Evolutionary conservation across 2,888 invertebrate species (phyloP).

Genomic region (Pseudococcus longispinus): DNA sequence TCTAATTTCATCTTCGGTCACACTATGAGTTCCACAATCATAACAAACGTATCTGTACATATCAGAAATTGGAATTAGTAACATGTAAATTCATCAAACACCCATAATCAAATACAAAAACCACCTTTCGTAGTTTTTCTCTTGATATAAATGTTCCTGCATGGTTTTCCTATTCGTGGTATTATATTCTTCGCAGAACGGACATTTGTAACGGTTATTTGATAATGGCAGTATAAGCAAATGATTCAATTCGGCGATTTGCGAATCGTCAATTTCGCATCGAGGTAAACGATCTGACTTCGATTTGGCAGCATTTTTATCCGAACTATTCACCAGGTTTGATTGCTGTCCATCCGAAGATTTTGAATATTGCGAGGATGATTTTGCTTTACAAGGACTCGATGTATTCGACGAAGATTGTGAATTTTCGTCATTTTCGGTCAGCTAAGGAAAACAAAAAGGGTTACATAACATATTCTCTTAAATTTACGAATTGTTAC

Average conservation of each 20-base stretch:
- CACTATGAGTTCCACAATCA: not conserved
- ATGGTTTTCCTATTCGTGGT: slow-evolving; percentile 15
- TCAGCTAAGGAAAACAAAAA: not conserved
- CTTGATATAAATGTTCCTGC: slow-evolving; percentile 52
- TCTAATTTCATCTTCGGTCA: not conserved
- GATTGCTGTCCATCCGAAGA: not conserved
- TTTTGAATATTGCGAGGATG: not conserved
- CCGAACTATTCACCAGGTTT: not conserved
- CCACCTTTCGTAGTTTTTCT: slow-evolving; percentile 53
- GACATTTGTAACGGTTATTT: slow-evolving; percentile 50
- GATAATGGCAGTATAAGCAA: slow-evolving; percentile 37
- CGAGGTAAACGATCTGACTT: not conserved
- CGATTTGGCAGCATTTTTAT: not conserved
- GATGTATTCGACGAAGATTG: not conserved
- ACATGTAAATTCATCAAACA: not conserved
- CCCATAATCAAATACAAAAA: not conserved
- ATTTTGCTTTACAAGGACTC: not conserved
- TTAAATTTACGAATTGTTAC: no score
- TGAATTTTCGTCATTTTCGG: not conserved
- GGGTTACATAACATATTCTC: no score
- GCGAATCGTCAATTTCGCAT: not conserved
- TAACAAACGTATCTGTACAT: not conserved
- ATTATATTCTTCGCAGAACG: slow-evolving; percentile 49
- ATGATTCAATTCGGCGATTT: not conserved
- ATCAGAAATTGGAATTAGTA: not conserved